Evolutionary conservation across 2,113 vertebrate genomes (phyloP), one percentile per base, ranked within the genome.

Genomic region (Acrocephalus arundinaceus): DNA sequence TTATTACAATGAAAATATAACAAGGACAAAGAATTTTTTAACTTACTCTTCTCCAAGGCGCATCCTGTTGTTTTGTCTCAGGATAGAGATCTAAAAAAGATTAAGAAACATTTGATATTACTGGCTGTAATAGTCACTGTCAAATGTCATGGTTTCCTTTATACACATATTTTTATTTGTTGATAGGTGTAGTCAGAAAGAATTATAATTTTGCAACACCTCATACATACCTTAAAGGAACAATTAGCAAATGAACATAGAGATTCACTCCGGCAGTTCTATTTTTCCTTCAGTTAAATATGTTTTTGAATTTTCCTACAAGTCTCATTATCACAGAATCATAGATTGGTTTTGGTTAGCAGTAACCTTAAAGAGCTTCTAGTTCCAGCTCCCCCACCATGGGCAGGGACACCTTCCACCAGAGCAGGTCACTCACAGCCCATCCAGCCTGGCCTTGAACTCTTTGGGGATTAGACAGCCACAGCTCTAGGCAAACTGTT

Each of bases 41-140:
- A 85, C 98, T 98, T 98, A 99, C 99, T 98, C 98, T 98, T 98
- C 97, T 97, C 96, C 97, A 97, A 98, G 98, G 98, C 97, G 98
- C 98, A 98, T 99, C 97, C 97, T 99, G 98, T 97, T 98, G 97
- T 98, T 98, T 93, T 97, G 97, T 99, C 99, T 99, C 99, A 99
- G 99, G 98, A 98, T 88, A 99, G 98, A 98, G 98, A 98, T 97
- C 99, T 99, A 96, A 96, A 97, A 95, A 57, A 59, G 76, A 89
- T 71, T 12, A 35, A 87, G 22, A 48, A 75, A 3, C 4, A 17
- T 73, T 55, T 82, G 6, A n/a, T 46, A 55, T 72, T 54, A 76
- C 15, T 72, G 22, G 8, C 68, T 27, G 21, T 45, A 46, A 55
- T 3, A 43, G 15, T 18, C 4, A 73, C 48, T 76, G 5, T 48